Evolutionary conservation across 2,113 vertebrate genomes (phyloP), one percentile per base, ranked within the genome.

Genomic region (Colaptes auratus): DNA sequence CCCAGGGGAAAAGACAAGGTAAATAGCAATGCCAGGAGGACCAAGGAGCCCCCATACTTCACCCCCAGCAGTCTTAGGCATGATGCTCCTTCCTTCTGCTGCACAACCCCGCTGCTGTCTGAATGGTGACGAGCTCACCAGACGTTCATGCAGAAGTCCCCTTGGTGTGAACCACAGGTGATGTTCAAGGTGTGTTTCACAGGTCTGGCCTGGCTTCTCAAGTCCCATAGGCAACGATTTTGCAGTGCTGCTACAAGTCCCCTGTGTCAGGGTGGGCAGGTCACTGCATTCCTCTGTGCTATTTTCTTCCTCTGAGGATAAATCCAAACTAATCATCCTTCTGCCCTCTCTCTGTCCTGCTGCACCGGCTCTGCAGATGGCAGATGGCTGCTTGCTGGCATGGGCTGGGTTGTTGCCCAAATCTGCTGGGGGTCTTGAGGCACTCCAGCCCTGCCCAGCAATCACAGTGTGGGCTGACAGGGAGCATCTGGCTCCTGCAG

Each of bases 371-470:
- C 80, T 5, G 2, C 80, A 83, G 44, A 52, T 84, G 73, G 39
- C 80, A 90, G 76, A 72, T 67, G 67, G 86, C 76, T 73, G 64
- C 35, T 73, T 39, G 52, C n/a, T 71, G 59, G 33, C 19, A 1
- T 2, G 25, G 36, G 33, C 58, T 78, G 80, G 23, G 17, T 21
- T 63, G 76, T 69, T 86, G 56, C 66, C 64, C 86, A 76, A 2
- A 73, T 48, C 4, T 0, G 0, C 55, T 14, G 71, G 7, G 66
- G 11, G 8, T 31, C 71, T 65, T 0, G 0, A 25, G 17, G 46
- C 1, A 0, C 39, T 86, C 65, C 1, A 0, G 28, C 0, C 0
- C 50, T 52, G 44, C 50, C 20, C 1, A 3, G 28, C 28, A 28
- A 11, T 15, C 61, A 12, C 15, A 39, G 36, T 1, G 1, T 46